phyloP scores from a whole-genome alignment of 2,113 vertebrate species.

The Ia io region DNA sequence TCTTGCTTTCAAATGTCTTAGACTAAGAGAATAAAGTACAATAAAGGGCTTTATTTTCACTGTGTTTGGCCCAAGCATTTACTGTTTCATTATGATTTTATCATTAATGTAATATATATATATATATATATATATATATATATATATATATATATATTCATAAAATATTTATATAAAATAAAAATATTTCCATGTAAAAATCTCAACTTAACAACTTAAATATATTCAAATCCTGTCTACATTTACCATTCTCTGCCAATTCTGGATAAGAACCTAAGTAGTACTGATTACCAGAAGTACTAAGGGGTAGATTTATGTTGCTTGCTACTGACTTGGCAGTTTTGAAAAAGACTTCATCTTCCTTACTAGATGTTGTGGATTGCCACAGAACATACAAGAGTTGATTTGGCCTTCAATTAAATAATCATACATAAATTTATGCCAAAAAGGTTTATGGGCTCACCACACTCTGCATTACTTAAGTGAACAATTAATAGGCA shows the following conservation, averaged over 20 bases:
- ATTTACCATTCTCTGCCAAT: neutral
- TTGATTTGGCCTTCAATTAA: slow-evolving; percentile 21
- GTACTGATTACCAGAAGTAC: neutral
- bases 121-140: neutral
- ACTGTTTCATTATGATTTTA: neutral
- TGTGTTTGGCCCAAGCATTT: neutral
- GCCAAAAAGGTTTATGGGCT: neutral
- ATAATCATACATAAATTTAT: slow-evolving; percentile 9
- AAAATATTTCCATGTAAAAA: neutral
- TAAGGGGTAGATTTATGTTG: neutral
- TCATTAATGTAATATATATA: neutral
- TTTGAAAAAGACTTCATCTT: neutral
- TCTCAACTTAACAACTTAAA: neutral
- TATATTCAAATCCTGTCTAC: too few species aligned
- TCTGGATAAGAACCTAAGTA: neutral
- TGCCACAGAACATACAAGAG: neutral
- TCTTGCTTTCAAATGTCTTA: neutral
- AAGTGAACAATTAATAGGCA: neutral
- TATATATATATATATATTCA: neutral
- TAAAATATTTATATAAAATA: neutral
- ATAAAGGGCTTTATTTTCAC: neutral
- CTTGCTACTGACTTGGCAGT: neutral
- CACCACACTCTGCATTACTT: neutral
- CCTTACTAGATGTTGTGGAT: neutral
- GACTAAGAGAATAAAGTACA: neutral